These are phyloP conservation scores for Mesaphorura yosii DNA, from an alignment of 1,140 invertebrate species.

Conservation along the genomic window DNA sequence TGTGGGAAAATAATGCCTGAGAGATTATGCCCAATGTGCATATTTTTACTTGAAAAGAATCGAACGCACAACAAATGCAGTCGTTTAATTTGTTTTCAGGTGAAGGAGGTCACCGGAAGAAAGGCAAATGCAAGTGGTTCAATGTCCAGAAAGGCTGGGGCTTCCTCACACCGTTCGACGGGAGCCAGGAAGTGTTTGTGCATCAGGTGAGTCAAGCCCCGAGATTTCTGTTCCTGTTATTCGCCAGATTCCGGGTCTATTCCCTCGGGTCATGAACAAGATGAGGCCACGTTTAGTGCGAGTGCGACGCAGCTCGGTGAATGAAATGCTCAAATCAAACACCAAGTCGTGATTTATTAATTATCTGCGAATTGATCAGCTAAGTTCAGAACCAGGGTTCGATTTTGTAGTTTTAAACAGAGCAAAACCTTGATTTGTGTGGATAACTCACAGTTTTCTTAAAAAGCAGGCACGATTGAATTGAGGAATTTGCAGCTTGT, in stretches of 20 bases:
- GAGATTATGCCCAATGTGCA: no score
- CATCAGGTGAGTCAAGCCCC: slow-evolving; percentile 75
- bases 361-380: no score
- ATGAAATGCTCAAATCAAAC: no score
- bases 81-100: slow-evolving; percentile 1
- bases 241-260: background rate
- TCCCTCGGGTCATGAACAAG: background rate
- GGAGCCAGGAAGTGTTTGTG: slow-evolving; percentile 76
- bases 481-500: no score
- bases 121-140: slow-evolving; percentile 82
- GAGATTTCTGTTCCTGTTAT: background rate
- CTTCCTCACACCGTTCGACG: slow-evolving; percentile 77
- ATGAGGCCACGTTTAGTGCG: background rate
- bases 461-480: no score
- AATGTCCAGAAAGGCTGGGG: slow-evolving; percentile 87
- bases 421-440: no score
- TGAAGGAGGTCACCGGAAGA: slow-evolving; percentile 37
- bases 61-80: no score
- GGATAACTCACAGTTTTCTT: no score
- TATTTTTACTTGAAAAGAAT: no score
- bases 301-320: no score
- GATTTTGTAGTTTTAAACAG: background rate
- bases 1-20: no score
- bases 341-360: no score
- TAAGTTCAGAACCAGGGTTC: background rate